Percentiles rank a stretch among this genome's conserved stretches.
phyloP scores from a whole-genome alignment of 2,888 invertebrate species.

The Aphidius colemani region DNA sequence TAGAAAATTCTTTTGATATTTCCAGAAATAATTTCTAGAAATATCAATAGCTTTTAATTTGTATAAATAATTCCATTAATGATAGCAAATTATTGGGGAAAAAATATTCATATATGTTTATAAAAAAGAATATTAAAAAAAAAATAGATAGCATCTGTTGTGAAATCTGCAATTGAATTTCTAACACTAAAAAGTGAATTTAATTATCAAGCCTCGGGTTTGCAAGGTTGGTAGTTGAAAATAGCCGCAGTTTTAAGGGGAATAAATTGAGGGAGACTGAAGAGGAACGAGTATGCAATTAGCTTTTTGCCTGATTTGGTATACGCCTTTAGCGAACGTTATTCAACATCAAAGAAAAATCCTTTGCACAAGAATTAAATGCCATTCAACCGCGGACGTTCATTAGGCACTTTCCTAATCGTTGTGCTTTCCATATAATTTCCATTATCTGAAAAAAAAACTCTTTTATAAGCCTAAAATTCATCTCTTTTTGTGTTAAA shows the following conservation, averaged over 20 bases:
- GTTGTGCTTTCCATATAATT: background rate
- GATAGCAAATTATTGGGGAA: no score
- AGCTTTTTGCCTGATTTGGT: conserved; percentile 45
- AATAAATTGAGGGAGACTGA: background rate
- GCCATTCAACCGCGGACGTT: conserved; percentile 51
- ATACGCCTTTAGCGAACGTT: conserved; percentile 21
- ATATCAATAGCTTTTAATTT: no score
- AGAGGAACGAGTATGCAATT: conserved; percentile 44
- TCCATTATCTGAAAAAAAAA: no score
- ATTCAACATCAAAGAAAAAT: conserved; percentile 43
- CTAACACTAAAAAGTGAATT: conserved; percentile 48
- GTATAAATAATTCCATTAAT: no score
- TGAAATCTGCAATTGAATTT: conserved; percentile 44
- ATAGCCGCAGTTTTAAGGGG: background rate
- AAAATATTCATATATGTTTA: no score
- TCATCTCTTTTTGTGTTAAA: no score
- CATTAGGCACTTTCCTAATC: conserved; percentile 40
- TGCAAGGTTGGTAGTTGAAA: conserved; percentile 9
- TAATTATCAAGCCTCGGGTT: conserved; percentile 43
- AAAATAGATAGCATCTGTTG: no score
- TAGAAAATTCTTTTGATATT: no score
- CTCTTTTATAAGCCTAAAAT: no score
- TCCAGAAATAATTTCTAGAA: no score
- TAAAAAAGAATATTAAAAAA: no score
- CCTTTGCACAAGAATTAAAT: conserved; percentile 50